A percentile compares a stretch with the other conserved stretches of the same genome.
Conservation (phyloP, 2,888 invertebrate species). For the Phytoseiulus persimilis region DNA sequence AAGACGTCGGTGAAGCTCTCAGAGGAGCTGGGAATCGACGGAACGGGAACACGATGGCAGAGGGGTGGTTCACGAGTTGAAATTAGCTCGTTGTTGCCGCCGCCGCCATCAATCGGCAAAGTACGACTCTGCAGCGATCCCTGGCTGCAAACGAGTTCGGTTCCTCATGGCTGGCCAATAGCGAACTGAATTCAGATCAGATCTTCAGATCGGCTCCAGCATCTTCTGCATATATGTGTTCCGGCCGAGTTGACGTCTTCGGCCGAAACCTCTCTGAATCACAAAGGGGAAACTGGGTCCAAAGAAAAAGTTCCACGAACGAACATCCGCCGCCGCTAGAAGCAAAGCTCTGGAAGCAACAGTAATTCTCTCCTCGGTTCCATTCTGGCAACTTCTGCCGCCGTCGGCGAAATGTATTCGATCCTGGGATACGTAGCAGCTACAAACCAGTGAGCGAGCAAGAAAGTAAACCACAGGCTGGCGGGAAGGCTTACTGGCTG, state of each 20-base stretch:
- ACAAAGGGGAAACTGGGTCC: background rate
- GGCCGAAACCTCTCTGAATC: background rate
- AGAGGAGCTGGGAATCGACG: background rate
- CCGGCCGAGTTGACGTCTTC: background rate
- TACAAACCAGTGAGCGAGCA: background rate
- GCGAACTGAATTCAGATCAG: background rate
- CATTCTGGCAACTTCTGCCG: background rate
- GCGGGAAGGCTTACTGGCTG: background rate
- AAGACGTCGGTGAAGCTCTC: background rate
- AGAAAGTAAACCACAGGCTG: background rate
- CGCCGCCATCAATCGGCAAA: background rate
- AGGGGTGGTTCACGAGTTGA: background rate
- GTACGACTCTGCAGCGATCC: background rate
- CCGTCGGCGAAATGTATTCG: background rate
- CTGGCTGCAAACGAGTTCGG: background rate
- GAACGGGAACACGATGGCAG: background rate
- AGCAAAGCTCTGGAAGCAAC: background rate
- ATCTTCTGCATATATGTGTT: conserved; percentile 5
- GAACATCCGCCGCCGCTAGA: background rate
- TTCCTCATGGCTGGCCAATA: background rate
- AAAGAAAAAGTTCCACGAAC: background rate
- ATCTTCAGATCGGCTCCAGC: background rate
- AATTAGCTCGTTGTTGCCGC: background rate
- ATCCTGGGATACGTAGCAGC: background rate
- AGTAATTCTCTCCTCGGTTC: background rate